These are phyloP conservation scores for Pterocles burchelli DNA, from an alignment of 2,113 vertebrate species.

Conservation along the genomic window DNA sequence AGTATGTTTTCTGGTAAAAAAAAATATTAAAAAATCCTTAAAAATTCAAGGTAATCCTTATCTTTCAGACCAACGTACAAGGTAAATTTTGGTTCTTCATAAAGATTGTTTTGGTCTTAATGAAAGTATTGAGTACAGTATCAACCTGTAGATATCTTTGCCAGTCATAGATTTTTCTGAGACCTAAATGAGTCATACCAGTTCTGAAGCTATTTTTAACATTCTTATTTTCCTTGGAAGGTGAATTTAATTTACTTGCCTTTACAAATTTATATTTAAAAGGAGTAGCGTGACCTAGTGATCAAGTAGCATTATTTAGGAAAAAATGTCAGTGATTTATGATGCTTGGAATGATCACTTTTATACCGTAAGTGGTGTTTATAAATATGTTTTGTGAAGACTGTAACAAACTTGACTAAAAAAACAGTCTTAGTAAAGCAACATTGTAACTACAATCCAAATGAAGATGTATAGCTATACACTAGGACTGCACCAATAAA, in stretches of 20 bases:
- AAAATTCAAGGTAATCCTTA: neutral
- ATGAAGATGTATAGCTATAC: neutral
- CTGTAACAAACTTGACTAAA: neutral
- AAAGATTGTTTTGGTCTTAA: neutral
- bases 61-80: neutral
- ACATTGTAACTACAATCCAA: neutral
- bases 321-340: neutral
- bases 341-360: neutral
- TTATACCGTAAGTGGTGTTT: neutral
- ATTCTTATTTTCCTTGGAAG: conserved; percentile 20
- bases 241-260: conserved; percentile 31
- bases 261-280: conserved; percentile 26
- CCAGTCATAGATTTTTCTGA: conserved; percentile 47
- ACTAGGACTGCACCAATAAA: conserved; percentile 32
- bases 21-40: neutral
- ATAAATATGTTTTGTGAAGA: neutral
- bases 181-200: neutral
- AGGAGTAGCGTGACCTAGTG: conserved; percentile 7
- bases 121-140: neutral
- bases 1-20: conserved; percentile 25
- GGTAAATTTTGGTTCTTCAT: conserved; percentile 20
- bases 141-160: conserved; percentile 32
- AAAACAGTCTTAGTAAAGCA: neutral
- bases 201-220: conserved; percentile 36
- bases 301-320: neutral